Base-by-base conservation (phyloP, 92 coral and sea anemone genomes). In the Palythoa heliodiscus region DNA sequence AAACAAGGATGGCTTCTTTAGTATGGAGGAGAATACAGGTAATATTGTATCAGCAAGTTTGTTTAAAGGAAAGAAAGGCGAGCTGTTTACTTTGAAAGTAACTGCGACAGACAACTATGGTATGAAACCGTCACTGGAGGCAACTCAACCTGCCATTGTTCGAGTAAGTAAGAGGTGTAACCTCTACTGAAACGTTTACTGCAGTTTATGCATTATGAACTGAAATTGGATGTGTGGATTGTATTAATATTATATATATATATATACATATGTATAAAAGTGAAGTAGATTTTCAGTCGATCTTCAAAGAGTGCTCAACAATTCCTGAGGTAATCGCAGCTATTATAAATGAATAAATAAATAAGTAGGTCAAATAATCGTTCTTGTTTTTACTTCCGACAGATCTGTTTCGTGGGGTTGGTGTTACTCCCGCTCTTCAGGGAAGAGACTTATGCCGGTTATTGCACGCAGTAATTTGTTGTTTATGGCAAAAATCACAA, bases 81-180 rank as follows among this genome's bases (percentile, higher is more conserved):
- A 91, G 79, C 82, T 88, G 86, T 96, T 90, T 77, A 87, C 89
- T 25, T 64, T 94, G 23, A 90, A 88, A 76, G 92, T 96, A 13
- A 85, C 87, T 64, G 98, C 98, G 29, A 90, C 71, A 69, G 98
- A 96, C 78, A 94, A 96, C 90, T 64, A 80, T 60, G 98, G 98
- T 11, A 83, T 79, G 67, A 84, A 85, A 2, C 95, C 96, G 11
- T 77, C 88, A 68, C 91, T 92, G 64, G 93, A 94, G 84, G 93
- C 92, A 11, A 55, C 47, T 1, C 80, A 82, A 54, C 91, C 93
- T 20, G 96, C 98, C 2, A 86, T 57, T 5, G 96, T 87, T 5
- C 92, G 93, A 89, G 98, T 96, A 84, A 76, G 89, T 52, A 76
- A 35, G 14, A 25, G 50, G 24, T 69, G 6, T 43, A 43, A 43